Evolutionary conservation across 2,888 invertebrate genomes (phyloP).

Genomic region (Arenicola marina): DNA sequence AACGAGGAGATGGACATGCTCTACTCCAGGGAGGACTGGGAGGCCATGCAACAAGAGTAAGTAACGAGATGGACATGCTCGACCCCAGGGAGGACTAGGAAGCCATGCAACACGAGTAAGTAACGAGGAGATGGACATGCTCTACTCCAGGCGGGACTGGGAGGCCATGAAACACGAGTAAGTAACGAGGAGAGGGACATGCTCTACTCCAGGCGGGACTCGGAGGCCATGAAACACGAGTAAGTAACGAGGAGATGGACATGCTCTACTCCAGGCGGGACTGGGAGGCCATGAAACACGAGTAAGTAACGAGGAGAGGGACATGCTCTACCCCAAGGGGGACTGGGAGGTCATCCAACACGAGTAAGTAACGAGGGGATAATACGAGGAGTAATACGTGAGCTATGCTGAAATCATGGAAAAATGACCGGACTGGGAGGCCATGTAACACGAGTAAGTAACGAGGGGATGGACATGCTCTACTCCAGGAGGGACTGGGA

Average conservation of each 20-base stretch:
- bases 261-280: background rate
- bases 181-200: background rate
- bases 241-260: background rate
- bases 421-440: no score
- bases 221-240: background rate
- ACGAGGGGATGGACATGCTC: no score
- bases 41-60: constrained; percentile 15
- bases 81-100: constrained; percentile 21
- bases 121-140: background rate
- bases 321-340: background rate
- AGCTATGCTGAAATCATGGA: no score
- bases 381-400: no score
- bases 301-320: background rate
- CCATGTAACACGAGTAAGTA: no score
- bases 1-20: constrained; percentile 39
- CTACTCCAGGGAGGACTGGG: constrained; percentile 21
- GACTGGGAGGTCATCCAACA: background rate
- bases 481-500: no score
- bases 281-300: background rate
- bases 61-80: constrained; percentile 37
- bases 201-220: background rate
- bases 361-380: no score
- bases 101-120: constrained; percentile 11
- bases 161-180: background rate
- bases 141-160: background rate